Conservation (phyloP, 2,888 invertebrate species). For the Epinotia nisella region DNA sequence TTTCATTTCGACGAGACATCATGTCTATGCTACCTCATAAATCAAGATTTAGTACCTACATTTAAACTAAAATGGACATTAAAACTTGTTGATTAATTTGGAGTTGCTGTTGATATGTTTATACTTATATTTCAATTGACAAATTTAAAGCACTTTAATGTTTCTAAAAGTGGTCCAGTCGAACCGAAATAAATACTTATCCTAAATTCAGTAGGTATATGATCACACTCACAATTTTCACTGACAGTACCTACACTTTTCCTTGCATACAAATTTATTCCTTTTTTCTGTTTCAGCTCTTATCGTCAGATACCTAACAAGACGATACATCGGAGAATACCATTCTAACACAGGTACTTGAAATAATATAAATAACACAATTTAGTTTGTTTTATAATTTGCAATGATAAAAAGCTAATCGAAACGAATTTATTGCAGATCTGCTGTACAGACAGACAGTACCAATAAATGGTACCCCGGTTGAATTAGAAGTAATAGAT, state of each 20-base stretch:
- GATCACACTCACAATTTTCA: neutral
- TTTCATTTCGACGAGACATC: slow-evolving; percentile 31
- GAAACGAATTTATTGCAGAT: slow-evolving; percentile 83
- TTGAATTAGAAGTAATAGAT: slow-evolving; percentile 92
- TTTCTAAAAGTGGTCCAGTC: slow-evolving; percentile 9
- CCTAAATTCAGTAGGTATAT: neutral
- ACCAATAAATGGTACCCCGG: slow-evolving; percentile 88
- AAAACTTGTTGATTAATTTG: slow-evolving; percentile 26
- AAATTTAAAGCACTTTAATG: slow-evolving; percentile 21
- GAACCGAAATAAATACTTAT: neutral
- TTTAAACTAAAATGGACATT: slow-evolving; percentile 13
- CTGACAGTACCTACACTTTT: neutral
- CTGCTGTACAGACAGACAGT: slow-evolving; percentile 90
- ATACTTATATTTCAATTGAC: slow-evolving; percentile 22
- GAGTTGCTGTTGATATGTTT: slow-evolving; percentile 20
- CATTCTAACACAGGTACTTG: slow-evolving; percentile 89
- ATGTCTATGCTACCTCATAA: slow-evolving; percentile 34
- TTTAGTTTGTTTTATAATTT: no score
- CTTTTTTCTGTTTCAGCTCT: slow-evolving; percentile 85
- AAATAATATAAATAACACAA: neutral
- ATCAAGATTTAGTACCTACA: slow-evolving; percentile 12
- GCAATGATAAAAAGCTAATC: no score
- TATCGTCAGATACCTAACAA: slow-evolving; percentile 90
- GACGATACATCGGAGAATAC: slow-evolving; percentile 92
- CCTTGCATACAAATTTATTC: neutral